Percentiles rank a stretch among this genome's conserved stretches.
These are phyloP conservation scores for Cephalotes varians DNA, from an alignment of 2,888 invertebrate genomes.

Conservation along the genomic window DNA sequence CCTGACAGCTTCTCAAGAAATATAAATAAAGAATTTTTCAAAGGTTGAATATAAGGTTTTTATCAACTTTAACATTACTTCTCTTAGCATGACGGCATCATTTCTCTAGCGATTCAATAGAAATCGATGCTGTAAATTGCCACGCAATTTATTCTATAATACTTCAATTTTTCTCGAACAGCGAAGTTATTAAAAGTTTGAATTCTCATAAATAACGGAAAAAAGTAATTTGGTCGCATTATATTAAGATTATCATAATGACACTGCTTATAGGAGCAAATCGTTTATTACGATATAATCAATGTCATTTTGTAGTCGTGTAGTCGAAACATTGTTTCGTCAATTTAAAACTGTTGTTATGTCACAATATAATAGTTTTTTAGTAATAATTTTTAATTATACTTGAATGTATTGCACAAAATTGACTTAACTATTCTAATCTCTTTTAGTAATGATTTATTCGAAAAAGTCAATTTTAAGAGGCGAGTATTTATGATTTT, in stretches of 20 bases:
- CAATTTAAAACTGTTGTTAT: neutral
- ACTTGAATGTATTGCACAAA: neutral
- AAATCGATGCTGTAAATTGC: neutral
- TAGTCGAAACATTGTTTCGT: neutral
- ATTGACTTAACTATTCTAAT: neutral
- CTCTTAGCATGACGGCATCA: neutral
- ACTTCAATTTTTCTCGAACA: neutral
- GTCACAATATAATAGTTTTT: neutral
- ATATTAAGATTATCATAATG: neutral
- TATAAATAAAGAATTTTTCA: conserved; percentile 26
- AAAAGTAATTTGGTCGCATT: neutral
- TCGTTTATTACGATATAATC: neutral
- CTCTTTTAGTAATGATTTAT: neutral
- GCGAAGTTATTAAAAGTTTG: neutral
- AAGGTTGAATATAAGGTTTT: conserved; percentile 12
- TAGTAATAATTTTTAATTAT: neutral
- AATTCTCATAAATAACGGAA: neutral
- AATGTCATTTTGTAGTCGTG: neutral
- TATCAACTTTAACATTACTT: conserved; percentile 7
- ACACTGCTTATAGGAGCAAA: neutral
- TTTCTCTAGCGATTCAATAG: neutral
- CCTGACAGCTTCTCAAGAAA: neutral
- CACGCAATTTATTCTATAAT: neutral
- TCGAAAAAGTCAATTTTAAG: neutral
- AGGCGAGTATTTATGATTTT: neutral